Evolutionary conservation across 2,888 invertebrate genomes (phyloP).

Genomic region (Lasius platythorax): DNA sequence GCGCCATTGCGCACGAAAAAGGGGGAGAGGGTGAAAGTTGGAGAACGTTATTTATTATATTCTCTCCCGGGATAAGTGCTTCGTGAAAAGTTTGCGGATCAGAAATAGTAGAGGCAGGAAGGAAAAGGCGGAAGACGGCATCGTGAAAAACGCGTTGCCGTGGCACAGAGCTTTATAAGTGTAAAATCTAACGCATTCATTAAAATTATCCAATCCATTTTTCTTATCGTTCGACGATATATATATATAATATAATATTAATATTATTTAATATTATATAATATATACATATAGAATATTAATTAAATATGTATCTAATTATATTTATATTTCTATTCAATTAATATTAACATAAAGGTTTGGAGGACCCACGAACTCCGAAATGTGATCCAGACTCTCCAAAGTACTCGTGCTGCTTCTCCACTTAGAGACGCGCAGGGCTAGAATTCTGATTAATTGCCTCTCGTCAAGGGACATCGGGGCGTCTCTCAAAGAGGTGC

Average conservation of each 20-base stretch:
- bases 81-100: slow-evolving; percentile 1
- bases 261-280: no score
- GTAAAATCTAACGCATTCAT: background rate
- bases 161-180: background rate
- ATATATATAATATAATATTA: background rate
- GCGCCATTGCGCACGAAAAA: slow-evolving; percentile 1
- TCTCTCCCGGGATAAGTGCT: background rate
- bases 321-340: background rate
- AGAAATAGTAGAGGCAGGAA: background rate
- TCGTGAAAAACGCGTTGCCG: background rate
- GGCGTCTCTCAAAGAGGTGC: slow-evolving; percentile 21
- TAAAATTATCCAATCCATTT: background rate
- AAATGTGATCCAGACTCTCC: background rate
- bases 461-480: background rate
- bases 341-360: background rate
- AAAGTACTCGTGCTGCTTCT: background rate
- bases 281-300: background rate
- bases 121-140: background rate
- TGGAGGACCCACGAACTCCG: background rate
- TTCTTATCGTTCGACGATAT: background rate
- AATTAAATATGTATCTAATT: no score
- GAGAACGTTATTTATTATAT: slow-evolving; percentile 30
- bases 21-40: background rate
- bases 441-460: slow-evolving; percentile 48
- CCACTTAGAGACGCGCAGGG: background rate